A percentile compares a stretch with the other conserved stretches of the same genome.
Evolutionary conservation across 2,797 vertebrate species (phyloP).

Genomic region (Chaenodraco wilsoni): DNA sequence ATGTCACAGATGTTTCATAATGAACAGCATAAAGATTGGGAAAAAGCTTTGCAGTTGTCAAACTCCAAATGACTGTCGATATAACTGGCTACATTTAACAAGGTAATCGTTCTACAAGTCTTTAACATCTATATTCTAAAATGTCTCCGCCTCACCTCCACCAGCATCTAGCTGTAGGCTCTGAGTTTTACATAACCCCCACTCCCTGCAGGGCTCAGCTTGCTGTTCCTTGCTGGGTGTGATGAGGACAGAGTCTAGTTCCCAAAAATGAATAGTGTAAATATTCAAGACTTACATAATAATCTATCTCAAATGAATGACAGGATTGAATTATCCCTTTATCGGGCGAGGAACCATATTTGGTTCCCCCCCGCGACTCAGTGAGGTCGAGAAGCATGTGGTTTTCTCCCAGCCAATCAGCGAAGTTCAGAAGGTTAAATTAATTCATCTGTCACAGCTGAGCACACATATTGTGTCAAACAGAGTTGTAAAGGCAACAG

Average conservation of each 20-base stretch:
- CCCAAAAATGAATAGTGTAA: constrained; percentile 1
- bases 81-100: background rate
- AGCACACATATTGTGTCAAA: too few species aligned
- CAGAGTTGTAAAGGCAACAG: too few species aligned
- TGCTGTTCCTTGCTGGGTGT: constrained; percentile 9
- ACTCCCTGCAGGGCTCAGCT: constrained; percentile 18
- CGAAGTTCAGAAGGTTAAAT: too few species aligned
- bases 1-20: background rate
- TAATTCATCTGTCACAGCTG: too few species aligned
- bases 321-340: constrained; percentile 3
- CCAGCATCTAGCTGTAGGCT: constrained; percentile 22
- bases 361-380: too few species aligned
- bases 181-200: constrained; percentile 6
- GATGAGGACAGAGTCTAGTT: constrained; percentile 8
- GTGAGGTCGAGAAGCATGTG: too few species aligned
- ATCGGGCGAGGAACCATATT: too few species aligned
- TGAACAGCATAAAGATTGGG: background rate
- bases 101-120: too few species aligned
- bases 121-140: background rate
- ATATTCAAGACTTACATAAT: constrained; percentile 20
- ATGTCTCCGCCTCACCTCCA: background rate
- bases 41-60: too few species aligned
- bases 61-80: background rate
- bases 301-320: constrained; percentile 3
- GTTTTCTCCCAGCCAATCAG: too few species aligned